phyloP scores from a whole-genome alignment of 2,797 vertebrate genomes.

The Rhynchonycteris naso region DNA sequence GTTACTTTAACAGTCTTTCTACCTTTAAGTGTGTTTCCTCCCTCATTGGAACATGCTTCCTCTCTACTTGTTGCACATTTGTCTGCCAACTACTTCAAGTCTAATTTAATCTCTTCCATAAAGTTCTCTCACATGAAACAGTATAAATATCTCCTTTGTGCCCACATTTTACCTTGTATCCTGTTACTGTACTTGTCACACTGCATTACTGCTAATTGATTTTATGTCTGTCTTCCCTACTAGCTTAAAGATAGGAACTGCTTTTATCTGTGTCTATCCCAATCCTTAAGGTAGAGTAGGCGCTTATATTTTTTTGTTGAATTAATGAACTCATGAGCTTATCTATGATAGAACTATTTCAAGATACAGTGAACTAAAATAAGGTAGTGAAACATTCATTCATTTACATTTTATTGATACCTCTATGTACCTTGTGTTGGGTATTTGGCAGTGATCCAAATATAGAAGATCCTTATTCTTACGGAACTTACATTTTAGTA shows the following conservation, averaged over 20 bases:
- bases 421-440: not conserved
- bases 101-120: not conserved
- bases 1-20: not conserved
- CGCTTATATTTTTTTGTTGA: not conserved
- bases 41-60: not conserved
- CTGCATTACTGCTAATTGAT: not conserved
- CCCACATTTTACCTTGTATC: not conserved
- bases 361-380: slow-evolving; percentile 27
- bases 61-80: not conserved
- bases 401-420: not conserved
- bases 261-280: not conserved
- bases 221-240: not conserved
- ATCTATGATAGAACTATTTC: slow-evolving; percentile 3
- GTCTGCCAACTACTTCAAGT: not conserved
- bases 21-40: not conserved
- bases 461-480: not conserved
- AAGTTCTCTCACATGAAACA: not conserved
- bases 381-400: slow-evolving; percentile 1
- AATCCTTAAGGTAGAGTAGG: not conserved
- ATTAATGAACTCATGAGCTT: slow-evolving; percentile 25
- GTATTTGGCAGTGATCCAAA: not conserved
- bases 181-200: not conserved
- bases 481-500: not conserved
- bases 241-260: not conserved
- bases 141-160: not conserved